Conservation (phyloP, 2,888 invertebrate species). For the Eilema depressum region DNA sequence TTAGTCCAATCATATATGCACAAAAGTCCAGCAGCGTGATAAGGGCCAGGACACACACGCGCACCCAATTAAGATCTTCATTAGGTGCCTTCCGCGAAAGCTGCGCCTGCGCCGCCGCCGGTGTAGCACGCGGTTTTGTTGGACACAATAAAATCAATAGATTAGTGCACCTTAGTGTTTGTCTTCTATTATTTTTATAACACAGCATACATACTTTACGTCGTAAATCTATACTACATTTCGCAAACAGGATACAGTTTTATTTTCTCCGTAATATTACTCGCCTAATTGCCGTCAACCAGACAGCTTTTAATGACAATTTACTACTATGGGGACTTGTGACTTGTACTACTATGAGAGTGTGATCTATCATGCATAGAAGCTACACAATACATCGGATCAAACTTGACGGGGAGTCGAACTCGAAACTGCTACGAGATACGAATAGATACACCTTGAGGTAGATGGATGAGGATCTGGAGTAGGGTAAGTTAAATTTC, state of each 20-base stretch:
- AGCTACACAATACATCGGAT: no score
- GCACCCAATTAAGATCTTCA: constrained; percentile 83
- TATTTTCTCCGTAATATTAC: no score
- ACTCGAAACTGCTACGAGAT: no score
- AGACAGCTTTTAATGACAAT: no score
- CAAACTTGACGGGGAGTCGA: no score
- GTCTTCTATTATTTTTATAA: constrained; percentile 8
- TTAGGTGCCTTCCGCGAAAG: constrained; percentile 79
- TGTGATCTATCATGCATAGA: no score
- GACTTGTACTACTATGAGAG: no score
- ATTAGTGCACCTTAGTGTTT: constrained; percentile 37
- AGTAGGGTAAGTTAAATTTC: neutral
- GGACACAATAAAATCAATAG: constrained; percentile 52
- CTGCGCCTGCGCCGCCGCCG: constrained; percentile 58
- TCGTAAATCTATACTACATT: no score
- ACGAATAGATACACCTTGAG: no score
- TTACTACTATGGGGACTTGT: no score
- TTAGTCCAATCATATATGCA: constrained; percentile 34
- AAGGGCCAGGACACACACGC: constrained; percentile 73
- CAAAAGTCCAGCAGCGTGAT: constrained; percentile 50
- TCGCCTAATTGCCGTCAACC: no score
- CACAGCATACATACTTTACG: neutral
- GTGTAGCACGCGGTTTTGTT: constrained; percentile 54
- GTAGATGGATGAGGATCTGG: no score
- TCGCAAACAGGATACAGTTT: neutral